These are phyloP conservation scores for Hirundo rustica DNA, from an alignment of 2,797 vertebrate genomes.

Conservation along the genomic window DNA sequence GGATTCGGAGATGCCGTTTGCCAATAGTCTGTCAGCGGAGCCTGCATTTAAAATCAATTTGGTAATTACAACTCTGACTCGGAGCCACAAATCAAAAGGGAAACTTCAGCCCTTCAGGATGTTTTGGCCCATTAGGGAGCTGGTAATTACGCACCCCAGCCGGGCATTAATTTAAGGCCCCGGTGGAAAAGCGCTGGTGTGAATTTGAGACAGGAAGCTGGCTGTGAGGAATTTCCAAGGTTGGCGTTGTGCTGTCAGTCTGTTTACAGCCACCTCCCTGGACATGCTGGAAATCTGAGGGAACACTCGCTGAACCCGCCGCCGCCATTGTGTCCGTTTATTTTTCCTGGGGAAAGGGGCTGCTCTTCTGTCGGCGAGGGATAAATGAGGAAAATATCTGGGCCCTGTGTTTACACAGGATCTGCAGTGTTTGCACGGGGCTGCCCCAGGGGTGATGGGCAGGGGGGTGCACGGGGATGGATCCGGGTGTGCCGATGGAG, in stretches of 20 bases:
- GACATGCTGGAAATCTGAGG: conserved; percentile 55
- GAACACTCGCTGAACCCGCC: conserved; percentile 32
- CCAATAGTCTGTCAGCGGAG: conserved; percentile 64
- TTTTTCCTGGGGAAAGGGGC: conserved; percentile 42
- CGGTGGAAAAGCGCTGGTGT: conserved; percentile 42
- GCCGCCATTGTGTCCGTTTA: conserved; percentile 7
- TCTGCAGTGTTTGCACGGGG: conserved; percentile 11
- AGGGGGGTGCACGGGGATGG: neutral
- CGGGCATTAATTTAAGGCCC: conserved; percentile 52
- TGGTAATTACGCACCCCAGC: conserved; percentile 59
- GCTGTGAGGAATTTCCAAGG: conserved; percentile 46
- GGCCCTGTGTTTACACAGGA: conserved; percentile 36
- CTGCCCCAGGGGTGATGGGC: neutral
- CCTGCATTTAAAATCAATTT: conserved; percentile 67
- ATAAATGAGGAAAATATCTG: conserved; percentile 34
- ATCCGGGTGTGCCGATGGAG: neutral
- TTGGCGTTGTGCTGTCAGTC: conserved; percentile 43
- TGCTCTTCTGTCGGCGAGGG: conserved; percentile 16
- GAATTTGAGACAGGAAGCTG: conserved; percentile 60
- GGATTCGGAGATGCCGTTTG: conserved; percentile 29
- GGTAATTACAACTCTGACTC: conserved; percentile 62
- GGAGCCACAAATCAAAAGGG: conserved; percentile 59
- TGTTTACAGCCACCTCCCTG: conserved; percentile 57
- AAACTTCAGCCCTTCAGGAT: conserved; percentile 63
- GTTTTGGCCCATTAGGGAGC: conserved; percentile 64